phyloP scores from a whole-genome alignment of 2,797 vertebrate species.

The Eidolon dupreanum region DNA sequence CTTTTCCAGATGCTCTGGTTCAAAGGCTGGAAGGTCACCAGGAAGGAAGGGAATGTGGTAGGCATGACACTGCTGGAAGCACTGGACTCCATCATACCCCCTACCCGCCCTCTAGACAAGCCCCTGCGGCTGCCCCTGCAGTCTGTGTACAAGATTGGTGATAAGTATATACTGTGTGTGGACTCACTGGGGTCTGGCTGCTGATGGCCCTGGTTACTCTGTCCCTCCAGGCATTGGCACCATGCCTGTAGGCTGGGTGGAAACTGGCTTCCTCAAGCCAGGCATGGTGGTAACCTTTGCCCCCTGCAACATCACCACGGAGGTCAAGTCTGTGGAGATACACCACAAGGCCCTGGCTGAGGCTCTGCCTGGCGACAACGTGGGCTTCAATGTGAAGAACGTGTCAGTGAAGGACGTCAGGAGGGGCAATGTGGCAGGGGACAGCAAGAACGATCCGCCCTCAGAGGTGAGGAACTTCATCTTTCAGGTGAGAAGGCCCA shows the following conservation, averaged over 20 bases:
- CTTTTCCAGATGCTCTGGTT: conserved; percentile 83
- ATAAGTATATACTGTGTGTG: conserved; percentile 46
- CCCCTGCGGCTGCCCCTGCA: conserved; percentile 12
- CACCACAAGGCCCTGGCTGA: conserved; percentile 89
- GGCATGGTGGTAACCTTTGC: conserved; percentile 89
- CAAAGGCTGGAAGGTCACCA: conserved; percentile 83
- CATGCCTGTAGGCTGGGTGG: conserved; percentile 60
- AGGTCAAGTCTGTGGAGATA: conserved; percentile 80
- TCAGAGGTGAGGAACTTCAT: no score
- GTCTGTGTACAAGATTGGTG: conserved; percentile 83
- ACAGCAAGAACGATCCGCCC: conserved; percentile 72
- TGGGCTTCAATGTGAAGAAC: conserved; percentile 82
- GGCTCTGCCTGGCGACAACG: conserved; percentile 88
- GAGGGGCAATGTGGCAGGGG: conserved; percentile 88
- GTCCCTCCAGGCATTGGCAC: conserved; percentile 87
- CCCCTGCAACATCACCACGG: conserved; percentile 87
- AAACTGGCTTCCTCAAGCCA: conserved; percentile 88
- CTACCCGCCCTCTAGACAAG: conserved; percentile 78
- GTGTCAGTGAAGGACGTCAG: conserved; percentile 86
- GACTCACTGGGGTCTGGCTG: no score
- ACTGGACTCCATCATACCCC: conserved; percentile 82
- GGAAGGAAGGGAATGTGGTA: conserved; percentile 76
- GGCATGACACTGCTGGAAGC: conserved; percentile 78
- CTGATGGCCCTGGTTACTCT: neutral
- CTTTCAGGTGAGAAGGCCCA: no score